Evolutionary conservation across 2,888 invertebrate species (phyloP), one percentile per base, ranked within the genome.

Genomic region (Geophilus truncorum): DNA sequence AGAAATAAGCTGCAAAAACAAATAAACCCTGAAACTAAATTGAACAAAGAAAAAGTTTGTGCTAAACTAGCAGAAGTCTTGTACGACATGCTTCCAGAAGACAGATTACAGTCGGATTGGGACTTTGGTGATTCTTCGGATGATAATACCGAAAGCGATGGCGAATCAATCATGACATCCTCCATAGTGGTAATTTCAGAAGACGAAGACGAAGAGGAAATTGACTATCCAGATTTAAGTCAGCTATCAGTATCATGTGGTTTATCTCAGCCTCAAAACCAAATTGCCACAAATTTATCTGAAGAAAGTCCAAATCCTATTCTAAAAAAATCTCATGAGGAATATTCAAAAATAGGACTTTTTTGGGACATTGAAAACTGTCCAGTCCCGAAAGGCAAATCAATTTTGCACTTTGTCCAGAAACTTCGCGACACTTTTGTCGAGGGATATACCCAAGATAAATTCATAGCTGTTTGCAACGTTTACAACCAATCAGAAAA

Each of bases 341-440:
- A 28, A 23, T 78, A 62, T 25, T 6, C 32, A 18, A 62, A 57
- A 32, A 36, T 95, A 85, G 95, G 94, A 78, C 93, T 95, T 83
- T 95, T 94, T 87, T 96, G 95, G 95, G 95, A 96, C 86, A 95
- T 96, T 85, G 95, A 96, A 89, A 96, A 95, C 87, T 94, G 94
- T 87, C 92, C 92, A 91, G 93, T 95, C 76, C 94, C 95, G 2
- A 91, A 91, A 86, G 92, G 92, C 79, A 92, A 92, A 86, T 94
- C 94, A 81, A 94, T 94, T 6, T 90, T 93, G 84, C 91, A 91
- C 84, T 91, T 94, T 79, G 94, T 94, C 30, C 86, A 88, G 83
- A 85, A 91, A 80, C 92, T 96, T 83, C 89, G 95, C 84, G 90
- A 92, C 84, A 90, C 90, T 85, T 94, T 95, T 88, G 91, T 93